Evolutionary conservation across 2,797 vertebrate species (phyloP).

Genomic region (Helostoma temminkii): DNA sequence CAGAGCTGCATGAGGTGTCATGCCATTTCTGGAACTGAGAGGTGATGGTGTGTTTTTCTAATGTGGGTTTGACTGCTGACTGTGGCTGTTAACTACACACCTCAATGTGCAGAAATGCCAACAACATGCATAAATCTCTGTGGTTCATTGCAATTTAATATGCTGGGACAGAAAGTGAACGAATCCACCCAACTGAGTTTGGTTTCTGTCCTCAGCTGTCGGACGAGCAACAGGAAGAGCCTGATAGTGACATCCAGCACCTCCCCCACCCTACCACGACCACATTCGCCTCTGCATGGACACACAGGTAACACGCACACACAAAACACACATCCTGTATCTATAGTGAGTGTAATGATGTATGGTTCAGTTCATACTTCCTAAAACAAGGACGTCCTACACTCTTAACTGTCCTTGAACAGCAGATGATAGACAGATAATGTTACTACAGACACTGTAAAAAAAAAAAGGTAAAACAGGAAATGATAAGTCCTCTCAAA

Average conservation of each 20-base stretch:
- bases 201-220: constrained; percentile 88
- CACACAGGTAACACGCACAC: constrained; percentile 88
- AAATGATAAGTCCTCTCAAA: no score
- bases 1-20: background rate
- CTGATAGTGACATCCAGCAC: constrained; percentile 97
- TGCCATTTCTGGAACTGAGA: constrained; percentile 7
- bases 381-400: no score
- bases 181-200: background rate
- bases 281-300: constrained; percentile 95
- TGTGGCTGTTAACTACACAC: background rate
- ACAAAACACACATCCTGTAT: background rate
- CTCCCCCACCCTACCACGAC: constrained; percentile 94
- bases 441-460: no score
- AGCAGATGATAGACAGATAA: no score
- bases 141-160: constrained; percentile 25
- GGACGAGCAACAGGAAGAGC: constrained; percentile 97
- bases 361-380: no score
- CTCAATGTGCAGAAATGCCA: background rate
- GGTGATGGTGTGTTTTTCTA: background rate
- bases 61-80: background rate
- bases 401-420: no score
- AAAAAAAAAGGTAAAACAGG: no score
- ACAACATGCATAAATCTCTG: constrained; percentile 1
- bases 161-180: background rate
- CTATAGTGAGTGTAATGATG: no score